These are phyloP conservation scores for Silvanus unidentatus DNA, from an alignment of 2,888 invertebrate species.

Conservation along the genomic window DNA sequence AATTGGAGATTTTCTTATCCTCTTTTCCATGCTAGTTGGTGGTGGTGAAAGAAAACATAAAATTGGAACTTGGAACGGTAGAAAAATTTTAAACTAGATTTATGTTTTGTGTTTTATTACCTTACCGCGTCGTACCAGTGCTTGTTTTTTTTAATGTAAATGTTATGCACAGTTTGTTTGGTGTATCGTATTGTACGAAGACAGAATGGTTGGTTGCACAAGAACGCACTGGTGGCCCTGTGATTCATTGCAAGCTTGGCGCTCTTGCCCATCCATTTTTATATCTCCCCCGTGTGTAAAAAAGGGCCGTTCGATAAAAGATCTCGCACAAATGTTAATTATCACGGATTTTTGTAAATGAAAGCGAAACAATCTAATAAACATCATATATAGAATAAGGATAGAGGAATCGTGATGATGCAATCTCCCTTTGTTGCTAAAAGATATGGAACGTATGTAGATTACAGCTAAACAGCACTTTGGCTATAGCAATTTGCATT, in stretches of 20 bases:
- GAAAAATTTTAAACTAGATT: conserved; percentile 13
- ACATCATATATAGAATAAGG: too few relatives aligned
- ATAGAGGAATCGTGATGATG: conserved; percentile 40
- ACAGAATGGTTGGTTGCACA: conserved; percentile 26
- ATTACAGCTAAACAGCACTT: too few relatives aligned
- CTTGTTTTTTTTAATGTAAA: conserved; percentile 25
- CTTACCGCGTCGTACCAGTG: conserved; percentile 18
- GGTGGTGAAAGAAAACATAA: too few relatives aligned
- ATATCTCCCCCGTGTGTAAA: conserved; percentile 10
- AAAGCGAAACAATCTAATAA: too few relatives aligned
- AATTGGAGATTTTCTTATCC: too few relatives aligned
- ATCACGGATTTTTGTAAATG: too few relatives aligned
- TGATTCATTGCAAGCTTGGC: conserved; percentile 26
- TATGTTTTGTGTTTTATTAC: conserved; percentile 25
- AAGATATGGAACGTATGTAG: conserved; percentile 3
- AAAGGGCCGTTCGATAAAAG: not conserved
- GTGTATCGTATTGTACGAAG: conserved; percentile 27
- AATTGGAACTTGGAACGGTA: too few relatives aligned
- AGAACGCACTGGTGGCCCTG: conserved; percentile 29
- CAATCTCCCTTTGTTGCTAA: conserved; percentile 32
- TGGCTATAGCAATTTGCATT: too few relatives aligned
- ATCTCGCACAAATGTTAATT: not conserved
- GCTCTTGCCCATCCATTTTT: conserved; percentile 14
- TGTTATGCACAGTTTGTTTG: conserved; percentile 33
- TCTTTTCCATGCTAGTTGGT: too few relatives aligned